These are phyloP conservation scores for Microplitis deprimator DNA, from an alignment of 2,888 invertebrate genomes.

Conservation along the genomic window DNA sequence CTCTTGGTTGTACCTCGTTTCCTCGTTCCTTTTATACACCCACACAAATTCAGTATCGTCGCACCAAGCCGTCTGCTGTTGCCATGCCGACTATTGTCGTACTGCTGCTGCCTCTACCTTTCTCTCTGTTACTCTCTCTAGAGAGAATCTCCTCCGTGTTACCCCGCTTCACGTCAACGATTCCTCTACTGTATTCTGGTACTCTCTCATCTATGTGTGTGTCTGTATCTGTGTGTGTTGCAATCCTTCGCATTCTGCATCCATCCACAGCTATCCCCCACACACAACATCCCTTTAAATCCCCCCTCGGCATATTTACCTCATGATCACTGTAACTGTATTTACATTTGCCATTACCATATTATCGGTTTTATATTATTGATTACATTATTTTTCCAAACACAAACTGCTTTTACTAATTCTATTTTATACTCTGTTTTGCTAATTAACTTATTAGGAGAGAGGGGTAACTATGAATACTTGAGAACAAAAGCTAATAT, in stretches of 20 bases:
- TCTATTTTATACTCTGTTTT: too few species aligned
- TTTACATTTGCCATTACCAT: constrained; percentile 33
- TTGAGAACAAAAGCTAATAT: too few species aligned
- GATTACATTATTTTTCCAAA: not conserved
- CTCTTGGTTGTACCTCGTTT: constrained; percentile 35
- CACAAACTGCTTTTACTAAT: not conserved
- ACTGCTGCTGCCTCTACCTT: constrained; percentile 47
- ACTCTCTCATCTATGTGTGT: not conserved
- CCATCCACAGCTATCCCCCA: constrained; percentile 25
- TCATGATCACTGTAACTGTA: constrained; percentile 28
- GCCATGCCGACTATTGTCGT: constrained; percentile 68
- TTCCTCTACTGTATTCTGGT: constrained; percentile 17
- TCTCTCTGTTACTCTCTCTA: constrained; percentile 36
- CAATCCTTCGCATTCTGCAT: constrained; percentile 21
- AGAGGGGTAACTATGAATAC: too few species aligned
- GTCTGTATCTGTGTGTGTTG: constrained; percentile 1
- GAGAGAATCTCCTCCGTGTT: constrained; percentile 1
- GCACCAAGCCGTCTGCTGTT: constrained; percentile 60
- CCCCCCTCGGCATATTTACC: constrained; percentile 8
- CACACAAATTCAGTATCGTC: constrained; percentile 38
- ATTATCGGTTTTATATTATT: constrained; percentile 21
- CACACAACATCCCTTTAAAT: not conserved
- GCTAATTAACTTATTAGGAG: too few species aligned
- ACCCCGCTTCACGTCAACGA: constrained; percentile 15
- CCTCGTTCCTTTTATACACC: constrained; percentile 41